Percentiles rank a stretch among this genome's conserved stretches.
phyloP scores from a whole-genome alignment of 2,113 vertebrate genomes.

The Catharus minimus region DNA sequence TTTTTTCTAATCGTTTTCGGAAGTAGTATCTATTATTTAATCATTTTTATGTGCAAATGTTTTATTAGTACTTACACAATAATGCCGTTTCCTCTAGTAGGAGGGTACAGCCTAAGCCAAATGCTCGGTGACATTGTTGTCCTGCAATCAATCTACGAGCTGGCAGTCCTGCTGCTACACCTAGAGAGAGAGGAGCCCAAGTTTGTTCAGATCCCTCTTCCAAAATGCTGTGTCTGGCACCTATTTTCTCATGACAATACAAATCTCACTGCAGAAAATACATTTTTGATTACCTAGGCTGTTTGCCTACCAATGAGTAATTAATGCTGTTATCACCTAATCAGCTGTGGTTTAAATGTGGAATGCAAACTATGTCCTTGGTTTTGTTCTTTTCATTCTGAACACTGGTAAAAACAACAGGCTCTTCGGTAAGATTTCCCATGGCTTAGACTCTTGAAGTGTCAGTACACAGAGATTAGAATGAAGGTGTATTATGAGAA shows the following conservation, averaged over 20 bases:
- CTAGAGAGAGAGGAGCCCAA: neutral
- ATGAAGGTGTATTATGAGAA: neutral
- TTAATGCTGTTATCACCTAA: slow-evolving; percentile 45
- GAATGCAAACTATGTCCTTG: slow-evolving; percentile 34
- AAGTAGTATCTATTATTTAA: neutral
- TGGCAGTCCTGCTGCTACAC: neutral
- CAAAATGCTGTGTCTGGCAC: neutral
- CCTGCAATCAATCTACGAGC: neutral
- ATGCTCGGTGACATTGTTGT: accelerated
- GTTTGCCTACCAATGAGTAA: neutral
- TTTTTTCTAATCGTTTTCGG: neutral
- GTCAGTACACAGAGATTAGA: neutral
- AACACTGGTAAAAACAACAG: neutral
- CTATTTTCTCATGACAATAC: neutral
- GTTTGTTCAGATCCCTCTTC: neutral
- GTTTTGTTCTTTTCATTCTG: neutral
- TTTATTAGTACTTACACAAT: neutral
- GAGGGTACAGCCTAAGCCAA: neutral
- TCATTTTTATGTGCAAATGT: neutral
- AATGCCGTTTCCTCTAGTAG: neutral
- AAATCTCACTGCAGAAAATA: slow-evolving; percentile 14
- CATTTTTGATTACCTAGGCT: slow-evolving; percentile 28
- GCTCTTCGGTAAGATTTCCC: neutral
- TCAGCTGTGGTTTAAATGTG: slow-evolving; percentile 17
- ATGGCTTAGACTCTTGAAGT: neutral